Evolutionary conservation across 2,888 invertebrate genomes (phyloP), one percentile per base, ranked within the genome.

Genomic region (Sphecodes monilicornis): DNA sequence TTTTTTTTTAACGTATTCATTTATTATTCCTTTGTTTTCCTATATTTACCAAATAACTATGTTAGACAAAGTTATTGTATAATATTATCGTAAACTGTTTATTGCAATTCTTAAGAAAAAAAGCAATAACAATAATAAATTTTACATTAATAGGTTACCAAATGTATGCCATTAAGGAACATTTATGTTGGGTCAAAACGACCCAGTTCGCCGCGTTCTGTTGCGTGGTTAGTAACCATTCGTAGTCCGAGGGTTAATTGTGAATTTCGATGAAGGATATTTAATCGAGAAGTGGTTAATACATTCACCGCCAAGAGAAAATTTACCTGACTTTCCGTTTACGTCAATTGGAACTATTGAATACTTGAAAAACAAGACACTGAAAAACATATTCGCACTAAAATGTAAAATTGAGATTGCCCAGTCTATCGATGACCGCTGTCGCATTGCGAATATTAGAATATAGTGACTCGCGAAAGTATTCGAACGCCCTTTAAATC

Each of bases 251-350:
- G 54, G 3, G 54, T 64, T 64, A 32, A 29, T 32, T 10, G 32
- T 11, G 22, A 64, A 22, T 36, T 18, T 26, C 13, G 36, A 13
- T 18, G 50, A 16, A 8, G 29, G 10, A n/a, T 13, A 16, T 3
- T 57, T 46, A 36, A 76, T 76, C 80, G 80, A 76, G 80, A 76
- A 80, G 80, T 80, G 80, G 76, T 80, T 70, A 70, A 80, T 69
- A 18, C 68, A 68, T 68, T 68, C 72, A n/a, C 43, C 32, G 50
- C 54, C 36, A 22, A 36, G 22, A 26, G 6, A 36, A n/a, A 39
- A 39, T 68, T 68, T 68, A 22, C 36, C 39, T 13, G 68, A 68
- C 68, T 39, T 68, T 68, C 68, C 68, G 5, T 39, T 64, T 6
- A 18, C 16, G 64, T 1, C 32, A 32, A 32, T 64, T 18, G 64